phyloP scores from a whole-genome alignment of 2,113 vertebrate genomes.

The Paradoxurus hermaphroditus region DNA sequence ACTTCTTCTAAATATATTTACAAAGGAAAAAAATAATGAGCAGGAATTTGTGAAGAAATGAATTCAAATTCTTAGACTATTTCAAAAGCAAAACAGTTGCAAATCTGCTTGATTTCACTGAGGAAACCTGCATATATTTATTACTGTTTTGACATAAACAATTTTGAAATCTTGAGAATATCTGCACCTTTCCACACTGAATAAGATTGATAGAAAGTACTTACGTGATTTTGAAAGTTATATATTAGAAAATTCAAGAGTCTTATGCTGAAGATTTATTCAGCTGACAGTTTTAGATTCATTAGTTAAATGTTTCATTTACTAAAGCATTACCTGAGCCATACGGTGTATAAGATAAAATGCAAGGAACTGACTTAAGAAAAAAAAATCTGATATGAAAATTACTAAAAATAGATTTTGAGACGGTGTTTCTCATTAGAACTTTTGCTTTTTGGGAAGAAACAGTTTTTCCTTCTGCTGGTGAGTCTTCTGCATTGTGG shows the following conservation, averaged over 20 bases:
- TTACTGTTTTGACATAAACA: conserved; percentile 70
- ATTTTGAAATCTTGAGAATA: conserved; percentile 60
- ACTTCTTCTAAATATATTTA: conserved; percentile 37
- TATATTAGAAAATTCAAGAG: conserved; percentile 62
- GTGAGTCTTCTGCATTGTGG: fast-evolving
- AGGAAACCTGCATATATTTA: conserved; percentile 55
- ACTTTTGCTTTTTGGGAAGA: neutral
- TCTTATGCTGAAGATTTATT: conserved; percentile 35
- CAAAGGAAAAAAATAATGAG: neutral
- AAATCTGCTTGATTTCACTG: conserved; percentile 41
- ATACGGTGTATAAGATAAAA: neutral
- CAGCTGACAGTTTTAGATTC: conserved; percentile 43
- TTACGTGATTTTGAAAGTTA: conserved; percentile 52
- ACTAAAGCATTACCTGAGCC: neutral
- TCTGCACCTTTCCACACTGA: conserved; percentile 52
- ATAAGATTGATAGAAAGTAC: conserved; percentile 57
- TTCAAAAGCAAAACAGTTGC: conserved; percentile 66
- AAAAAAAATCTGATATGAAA: neutral
- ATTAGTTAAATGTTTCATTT: conserved; percentile 31
- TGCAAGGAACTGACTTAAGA: neutral
- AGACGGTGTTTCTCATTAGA: neutral
- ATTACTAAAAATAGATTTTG: neutral
- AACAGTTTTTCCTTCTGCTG: neutral
- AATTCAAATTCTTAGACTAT: neutral
- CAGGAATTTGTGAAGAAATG: neutral